Evolutionary conservation across 1,140 invertebrate species (phyloP).

Genomic region (Drosophila lacertosa): DNA sequence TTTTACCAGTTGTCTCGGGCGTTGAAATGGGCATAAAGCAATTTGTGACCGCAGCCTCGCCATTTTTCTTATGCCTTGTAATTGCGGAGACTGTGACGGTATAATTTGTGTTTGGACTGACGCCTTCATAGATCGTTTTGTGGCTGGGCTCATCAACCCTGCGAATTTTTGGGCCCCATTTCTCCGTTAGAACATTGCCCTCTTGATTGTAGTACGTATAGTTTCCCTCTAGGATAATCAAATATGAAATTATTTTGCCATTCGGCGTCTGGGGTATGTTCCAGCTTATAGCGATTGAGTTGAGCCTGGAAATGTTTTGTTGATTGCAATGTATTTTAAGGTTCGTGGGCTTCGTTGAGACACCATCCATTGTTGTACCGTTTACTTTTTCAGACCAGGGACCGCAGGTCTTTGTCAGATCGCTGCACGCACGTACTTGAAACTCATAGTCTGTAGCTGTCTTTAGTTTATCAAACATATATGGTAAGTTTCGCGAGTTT

Average conservation of each 20-base stretch:
- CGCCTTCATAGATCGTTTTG: slow-evolving; percentile 72
- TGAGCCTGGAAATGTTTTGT: slow-evolving; percentile 87
- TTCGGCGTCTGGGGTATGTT: slow-evolving; percentile 88
- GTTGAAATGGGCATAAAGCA: slow-evolving; percentile 88
- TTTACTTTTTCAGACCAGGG: slow-evolving; percentile 90
- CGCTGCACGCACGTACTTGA: slow-evolving; percentile 90
- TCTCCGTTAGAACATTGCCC: slow-evolving; percentile 85
- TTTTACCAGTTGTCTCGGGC: slow-evolving; percentile 87
- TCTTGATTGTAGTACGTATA: slow-evolving; percentile 86
- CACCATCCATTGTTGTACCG: slow-evolving; percentile 91
- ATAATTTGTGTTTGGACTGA: slow-evolving; percentile 92
- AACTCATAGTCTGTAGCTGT: slow-evolving; percentile 91
- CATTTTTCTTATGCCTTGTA: slow-evolving; percentile 88
- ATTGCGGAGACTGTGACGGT: slow-evolving; percentile 89
- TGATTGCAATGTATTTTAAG: slow-evolving; percentile 87
- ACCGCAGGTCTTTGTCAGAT: slow-evolving; percentile 90
- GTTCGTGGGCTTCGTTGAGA: slow-evolving; percentile 85
- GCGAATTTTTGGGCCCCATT: slow-evolving; percentile 86
- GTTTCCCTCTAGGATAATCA: slow-evolving; percentile 86
- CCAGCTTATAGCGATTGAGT: slow-evolving; percentile 89
- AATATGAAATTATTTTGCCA: slow-evolving; percentile 88
- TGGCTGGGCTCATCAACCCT: slow-evolving; percentile 85
- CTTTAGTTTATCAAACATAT: slow-evolving; percentile 91
- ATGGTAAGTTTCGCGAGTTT: slow-evolving; percentile 87
- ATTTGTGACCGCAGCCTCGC: slow-evolving; percentile 86